These are phyloP conservation scores for Disparrhopalites patrizii DNA, from an alignment of 2,888 invertebrate genomes.

Conservation along the genomic window DNA sequence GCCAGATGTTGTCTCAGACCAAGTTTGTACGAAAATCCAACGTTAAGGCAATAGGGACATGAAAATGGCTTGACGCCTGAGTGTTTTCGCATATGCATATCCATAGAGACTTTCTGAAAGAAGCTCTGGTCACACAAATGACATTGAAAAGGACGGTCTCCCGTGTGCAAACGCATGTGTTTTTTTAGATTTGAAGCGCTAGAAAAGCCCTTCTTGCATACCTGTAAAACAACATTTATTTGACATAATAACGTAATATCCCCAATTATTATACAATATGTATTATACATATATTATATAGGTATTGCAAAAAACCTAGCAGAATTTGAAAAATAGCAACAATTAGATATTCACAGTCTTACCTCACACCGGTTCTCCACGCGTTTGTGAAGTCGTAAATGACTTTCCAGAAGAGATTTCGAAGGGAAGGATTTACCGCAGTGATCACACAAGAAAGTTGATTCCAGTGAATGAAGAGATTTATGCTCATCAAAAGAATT, in stretches of 20 bases:
- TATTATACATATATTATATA: background rate
- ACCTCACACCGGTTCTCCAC: constrained; percentile 22
- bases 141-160: constrained; percentile 17
- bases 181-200: constrained; percentile 18
- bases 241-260: no score
- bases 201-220: constrained; percentile 26
- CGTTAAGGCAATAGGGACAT: constrained; percentile 14
- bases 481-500: background rate
- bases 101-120: constrained; percentile 14
- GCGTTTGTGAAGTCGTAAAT: constrained; percentile 15
- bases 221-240: constrained; percentile 11
- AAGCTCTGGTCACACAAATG: background rate
- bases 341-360: background rate
- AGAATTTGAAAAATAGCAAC: background rate
- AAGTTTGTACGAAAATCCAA: constrained; percentile 18
- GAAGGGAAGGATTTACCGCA: constrained; percentile 27
- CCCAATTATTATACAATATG: background rate
- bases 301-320: background rate
- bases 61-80: constrained; percentile 20
- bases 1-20: constrained; percentile 23
- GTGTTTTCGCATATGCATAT: constrained; percentile 22
- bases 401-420: constrained; percentile 13
- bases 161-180: constrained; percentile 20
- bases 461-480: background rate
- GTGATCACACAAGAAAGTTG: constrained; percentile 23